These are phyloP conservation scores for Drosophila kanekoi DNA, from an alignment of 2,888 invertebrate genomes.

Conservation along the genomic window DNA sequence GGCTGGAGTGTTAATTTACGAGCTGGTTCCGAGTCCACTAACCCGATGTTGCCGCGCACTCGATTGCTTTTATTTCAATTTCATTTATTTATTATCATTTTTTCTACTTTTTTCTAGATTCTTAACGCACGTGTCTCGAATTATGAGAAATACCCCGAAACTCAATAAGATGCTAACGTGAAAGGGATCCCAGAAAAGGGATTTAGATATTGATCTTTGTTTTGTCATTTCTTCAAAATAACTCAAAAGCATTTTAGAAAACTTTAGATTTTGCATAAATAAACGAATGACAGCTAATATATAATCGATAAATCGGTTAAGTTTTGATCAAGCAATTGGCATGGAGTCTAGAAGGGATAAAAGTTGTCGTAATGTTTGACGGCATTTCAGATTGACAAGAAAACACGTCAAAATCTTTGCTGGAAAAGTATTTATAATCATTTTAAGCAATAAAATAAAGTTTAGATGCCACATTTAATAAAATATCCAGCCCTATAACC, in stretches of 20 bases:
- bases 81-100: constrained; percentile 5
- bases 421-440: background rate
- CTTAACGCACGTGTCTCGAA: constrained; percentile 38
- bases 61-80: background rate
- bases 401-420: background rate
- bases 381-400: no score
- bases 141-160: constrained; percentile 38
- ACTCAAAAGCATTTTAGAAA: background rate
- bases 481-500: no score
- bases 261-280: background rate
- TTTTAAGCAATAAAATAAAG: background rate
- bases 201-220: constrained; percentile 18
- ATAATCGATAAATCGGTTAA: background rate
- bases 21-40: constrained; percentile 31
- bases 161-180: constrained; percentile 20
- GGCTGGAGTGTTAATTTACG: constrained; percentile 40
- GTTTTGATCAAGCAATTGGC: background rate
- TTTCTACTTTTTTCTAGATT: background rate
- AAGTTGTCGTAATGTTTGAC: background rate
- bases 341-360: background rate
- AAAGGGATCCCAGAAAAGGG: constrained; percentile 1
- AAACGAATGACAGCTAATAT: background rate
- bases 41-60: constrained; percentile 25
- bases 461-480: no score
- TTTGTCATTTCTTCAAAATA: background rate